These are phyloP conservation scores for Solea solea DNA, from an alignment of 2,113 vertebrate genomes.

Conservation along the genomic window DNA sequence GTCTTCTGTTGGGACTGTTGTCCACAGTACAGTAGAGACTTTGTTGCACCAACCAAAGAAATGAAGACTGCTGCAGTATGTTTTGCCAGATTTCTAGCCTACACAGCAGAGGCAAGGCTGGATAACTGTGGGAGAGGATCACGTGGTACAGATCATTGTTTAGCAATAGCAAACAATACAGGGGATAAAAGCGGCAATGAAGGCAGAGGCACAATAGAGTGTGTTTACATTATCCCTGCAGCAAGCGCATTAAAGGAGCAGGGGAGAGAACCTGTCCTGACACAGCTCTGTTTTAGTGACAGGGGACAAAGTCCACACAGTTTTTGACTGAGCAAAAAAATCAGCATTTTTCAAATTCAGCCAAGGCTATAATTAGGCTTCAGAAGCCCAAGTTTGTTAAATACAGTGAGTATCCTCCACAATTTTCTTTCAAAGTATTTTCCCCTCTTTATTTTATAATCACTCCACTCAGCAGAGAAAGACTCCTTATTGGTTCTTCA, in stretches of 20 bases:
- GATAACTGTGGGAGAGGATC: constrained; percentile 18
- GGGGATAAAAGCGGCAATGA: too few relatives aligned
- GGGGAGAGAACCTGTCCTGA: background rate
- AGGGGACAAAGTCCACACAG: background rate
- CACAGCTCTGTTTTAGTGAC: too few relatives aligned
- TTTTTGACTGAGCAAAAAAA: background rate
- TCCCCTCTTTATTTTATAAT: too few relatives aligned
- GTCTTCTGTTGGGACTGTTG: constrained; percentile 29
- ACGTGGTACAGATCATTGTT: background rate
- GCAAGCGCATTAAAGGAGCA: background rate
- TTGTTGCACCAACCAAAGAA: constrained; percentile 50
- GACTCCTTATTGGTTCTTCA: too few relatives aligned
- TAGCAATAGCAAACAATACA: too few relatives aligned
- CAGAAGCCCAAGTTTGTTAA: background rate
- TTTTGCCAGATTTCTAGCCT: constrained; percentile 39
- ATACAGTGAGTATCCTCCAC: background rate
- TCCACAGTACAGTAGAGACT: constrained; percentile 25
- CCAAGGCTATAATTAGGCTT: background rate
- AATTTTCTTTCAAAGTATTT: too few relatives aligned
- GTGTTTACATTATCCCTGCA: too few relatives aligned
- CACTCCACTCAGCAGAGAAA: too few relatives aligned
- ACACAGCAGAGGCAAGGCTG: constrained; percentile 4
- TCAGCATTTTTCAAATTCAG: background rate
- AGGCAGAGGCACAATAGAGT: too few relatives aligned
- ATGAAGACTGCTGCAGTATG: background rate